phyloP scores from a whole-genome alignment of 2,888 invertebrate genomes.

The Acrocyrtus sp. region DNA sequence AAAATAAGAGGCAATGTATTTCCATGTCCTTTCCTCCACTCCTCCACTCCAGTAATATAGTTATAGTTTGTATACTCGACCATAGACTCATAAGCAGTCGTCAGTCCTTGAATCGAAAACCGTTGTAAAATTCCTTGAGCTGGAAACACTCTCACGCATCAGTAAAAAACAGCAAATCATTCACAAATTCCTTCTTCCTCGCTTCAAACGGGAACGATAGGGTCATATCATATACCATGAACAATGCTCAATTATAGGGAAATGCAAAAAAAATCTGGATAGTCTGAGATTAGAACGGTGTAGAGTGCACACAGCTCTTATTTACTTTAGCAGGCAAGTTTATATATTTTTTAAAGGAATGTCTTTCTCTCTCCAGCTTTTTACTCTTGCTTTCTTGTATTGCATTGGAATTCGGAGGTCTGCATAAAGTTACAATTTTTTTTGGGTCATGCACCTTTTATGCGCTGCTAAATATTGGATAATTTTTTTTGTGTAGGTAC shows the following conservation, averaged over 20 bases:
- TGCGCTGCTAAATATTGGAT: not conserved
- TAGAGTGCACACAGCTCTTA: not conserved
- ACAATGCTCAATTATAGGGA: not conserved
- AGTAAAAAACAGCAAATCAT: constrained; percentile 29
- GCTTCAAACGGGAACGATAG: not conserved
- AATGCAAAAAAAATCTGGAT: not conserved
- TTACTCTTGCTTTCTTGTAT: not conserved
- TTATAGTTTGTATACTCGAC: too few relatives aligned
- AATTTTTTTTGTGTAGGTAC: not conserved
- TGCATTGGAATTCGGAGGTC: too few relatives aligned
- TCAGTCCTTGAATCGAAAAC: constrained; percentile 5
- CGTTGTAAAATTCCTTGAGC: constrained; percentile 10
- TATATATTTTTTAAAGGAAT: too few relatives aligned
- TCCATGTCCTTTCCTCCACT: too few relatives aligned
- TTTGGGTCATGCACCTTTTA: constrained; percentile 13
- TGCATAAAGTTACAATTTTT: not conserved
- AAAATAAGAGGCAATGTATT: too few relatives aligned
- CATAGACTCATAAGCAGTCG: too few relatives aligned
- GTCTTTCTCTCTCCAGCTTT: not conserved
- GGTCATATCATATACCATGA: not conserved
- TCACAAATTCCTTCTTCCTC: not conserved
- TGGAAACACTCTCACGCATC: constrained; percentile 18
- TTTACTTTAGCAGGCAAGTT: too few relatives aligned
- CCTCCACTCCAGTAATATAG: too few relatives aligned
- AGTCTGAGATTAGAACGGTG: too few relatives aligned